Evolutionary conservation across 2,888 invertebrate genomes (phyloP), one percentile per base, ranked within the genome.

Genomic region (Pyrocoelia pectoralis): DNA sequence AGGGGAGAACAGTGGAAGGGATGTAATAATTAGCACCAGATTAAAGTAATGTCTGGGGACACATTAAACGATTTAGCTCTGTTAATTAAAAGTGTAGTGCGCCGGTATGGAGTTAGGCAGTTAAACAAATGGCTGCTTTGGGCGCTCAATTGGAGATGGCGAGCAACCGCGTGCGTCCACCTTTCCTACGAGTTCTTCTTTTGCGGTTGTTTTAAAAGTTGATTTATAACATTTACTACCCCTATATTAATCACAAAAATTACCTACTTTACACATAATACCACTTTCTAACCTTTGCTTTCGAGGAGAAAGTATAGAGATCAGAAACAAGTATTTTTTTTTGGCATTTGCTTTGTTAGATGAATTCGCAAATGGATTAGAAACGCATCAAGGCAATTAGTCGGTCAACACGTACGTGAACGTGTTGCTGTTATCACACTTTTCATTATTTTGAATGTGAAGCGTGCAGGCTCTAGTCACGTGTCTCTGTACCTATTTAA

Each of bases 1-100:
- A 60, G 60, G 62, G 63, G 56, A 54, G 49, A 58, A 57, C 68
- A 67, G 72, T 72, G 73, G 74, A 76, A 76, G 79, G 79, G 79
- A 77, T 78, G 84, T 84, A 84, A 85, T 84, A 85, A 85, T 85
- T 85, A 85, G 85, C 84, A 83, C 85, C 85, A 85, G 85, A 85
- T 85, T 85, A 85, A 85, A 85, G 84, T 84, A 84, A 84, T 84
- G 85, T 85, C 85, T 83, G 83, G 84, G 84, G 84, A 85, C 83
- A 83, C 84, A 84, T 84, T 85, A 82, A 82, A 80, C 82, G 81
- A 82, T 82, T 82, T 82, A 81, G 81, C 80, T 80, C 81, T 82
- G 81, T 81, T 82, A 82, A 82, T 82, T 82, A 82, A 82, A 82
- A 82, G 82, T 82, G 81, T 81, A 80, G 80, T 76, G 78, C 75